These are phyloP conservation scores for Smutsia temminckii DNA, from an alignment of 2,797 vertebrate species.

Conservation along the genomic window DNA sequence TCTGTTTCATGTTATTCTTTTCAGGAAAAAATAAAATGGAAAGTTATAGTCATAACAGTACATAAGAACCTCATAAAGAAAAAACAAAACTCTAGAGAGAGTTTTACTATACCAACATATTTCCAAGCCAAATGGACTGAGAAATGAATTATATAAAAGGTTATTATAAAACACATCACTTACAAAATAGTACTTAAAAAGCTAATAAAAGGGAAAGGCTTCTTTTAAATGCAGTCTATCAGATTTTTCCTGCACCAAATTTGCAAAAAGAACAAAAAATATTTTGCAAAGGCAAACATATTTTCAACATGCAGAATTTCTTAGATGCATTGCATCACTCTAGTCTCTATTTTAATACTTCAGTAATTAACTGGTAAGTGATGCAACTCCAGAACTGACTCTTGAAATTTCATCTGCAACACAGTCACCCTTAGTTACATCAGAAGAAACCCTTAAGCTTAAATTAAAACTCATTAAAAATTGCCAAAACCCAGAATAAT, in stretches of 20 bases:
- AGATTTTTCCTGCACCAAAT: neutral
- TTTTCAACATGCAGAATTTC: neutral
- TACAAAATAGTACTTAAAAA: constrained; percentile 1
- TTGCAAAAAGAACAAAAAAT: neutral
- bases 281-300: neutral
- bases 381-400: constrained; percentile 67
- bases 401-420: constrained; percentile 58
- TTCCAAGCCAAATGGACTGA: neutral
- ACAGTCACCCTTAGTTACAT: constrained; percentile 20
- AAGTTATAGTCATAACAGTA: neutral
- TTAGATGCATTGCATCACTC: constrained; percentile 46
- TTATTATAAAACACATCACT: neutral
- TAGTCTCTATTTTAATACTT: neutral
- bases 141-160: neutral
- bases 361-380: constrained; percentile 51
- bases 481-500: neutral
- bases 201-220: neutral
- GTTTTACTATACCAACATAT: neutral
- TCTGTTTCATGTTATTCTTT: constrained; percentile 6
- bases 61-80: neutral
- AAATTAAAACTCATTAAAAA: neutral
- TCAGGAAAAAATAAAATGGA: constrained; percentile 31
- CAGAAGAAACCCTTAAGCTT: neutral
- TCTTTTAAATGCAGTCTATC: neutral
- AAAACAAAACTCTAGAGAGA: neutral